Evolutionary conservation across 64 coral and sea anemone genomes (phyloP), one percentile per base, ranked within the genome.

Genomic region (Porites lutea): DNA sequence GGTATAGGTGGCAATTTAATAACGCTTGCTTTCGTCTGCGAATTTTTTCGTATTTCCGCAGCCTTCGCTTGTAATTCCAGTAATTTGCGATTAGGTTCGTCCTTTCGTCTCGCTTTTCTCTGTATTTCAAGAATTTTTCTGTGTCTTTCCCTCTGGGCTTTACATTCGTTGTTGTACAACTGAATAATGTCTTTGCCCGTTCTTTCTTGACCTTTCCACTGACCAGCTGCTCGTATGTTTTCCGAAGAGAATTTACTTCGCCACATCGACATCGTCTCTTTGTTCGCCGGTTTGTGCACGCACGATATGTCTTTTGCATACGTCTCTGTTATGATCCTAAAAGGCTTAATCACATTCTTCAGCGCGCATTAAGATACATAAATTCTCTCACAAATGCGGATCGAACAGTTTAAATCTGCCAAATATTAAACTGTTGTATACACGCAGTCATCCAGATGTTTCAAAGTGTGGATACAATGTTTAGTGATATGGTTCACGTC

Each of bases 51-150:
- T 22, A 45, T 83, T 83, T 65, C 59, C 8, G 78, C 11, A 59
- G 22, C 27, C 3, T 20, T 59, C 16, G 21, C 51, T 44, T 88
- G 50, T 4, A 21, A 19, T 13, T 67, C 61, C 47, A 68, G 21
- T 74, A 67, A 74, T 21, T 21, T 46, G 49, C 55, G 54, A 67
- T 59, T 52, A 3, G 27, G 65, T 18, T 71, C 66, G 45, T 79
- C 53, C 54, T 91, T 91, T 48, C 89, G 50, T 13, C 48, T 82
- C 8, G 89, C 89, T 5, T 49, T 72, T 14, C 44, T 53, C 21
- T 91, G 89, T 74, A 91, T 91, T 83, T 91, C 89, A 23, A 83
- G 46, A 72, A 91, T 83, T 19, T 82, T 74, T 19, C 13, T 53
- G 13, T 75, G 37, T 83, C 71, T 91, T 51, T 91, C 89, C 9